Conservation (phyloP, 2,113 vertebrate species). For the Sceloporus undulatus region DNA sequence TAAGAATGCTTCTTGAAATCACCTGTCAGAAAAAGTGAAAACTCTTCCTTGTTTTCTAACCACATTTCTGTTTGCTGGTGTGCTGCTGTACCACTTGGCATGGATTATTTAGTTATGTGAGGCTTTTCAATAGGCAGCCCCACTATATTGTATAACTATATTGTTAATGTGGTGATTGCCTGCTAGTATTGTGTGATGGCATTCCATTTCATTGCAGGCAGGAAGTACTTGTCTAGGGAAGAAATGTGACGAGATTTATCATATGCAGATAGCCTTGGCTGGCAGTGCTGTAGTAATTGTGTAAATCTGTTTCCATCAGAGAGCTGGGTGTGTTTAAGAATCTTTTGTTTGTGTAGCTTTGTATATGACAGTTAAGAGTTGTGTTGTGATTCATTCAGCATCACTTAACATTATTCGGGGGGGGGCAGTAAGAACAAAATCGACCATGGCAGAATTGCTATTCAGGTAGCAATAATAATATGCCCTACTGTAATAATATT, state of each 20-base stretch:
- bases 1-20: conserved; percentile 18
- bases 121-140: background rate
- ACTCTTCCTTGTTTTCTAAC: conserved; percentile 5
- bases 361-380: background rate
- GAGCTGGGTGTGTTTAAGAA: background rate
- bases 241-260: background rate
- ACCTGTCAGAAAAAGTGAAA: conserved; percentile 4
- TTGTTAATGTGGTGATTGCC: background rate
- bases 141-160: background rate
- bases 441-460: background rate
- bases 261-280: too few relatives aligned
- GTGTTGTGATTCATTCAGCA: background rate
- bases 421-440: background rate
- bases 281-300: too few relatives aligned
- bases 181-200: background rate
- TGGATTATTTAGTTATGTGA: background rate
- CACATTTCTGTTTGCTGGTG: background rate
- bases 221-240: background rate
- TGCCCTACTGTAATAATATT: background rate
- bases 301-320: background rate
- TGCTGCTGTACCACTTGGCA: background rate
- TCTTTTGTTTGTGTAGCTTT: background rate
- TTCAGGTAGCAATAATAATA: background rate
- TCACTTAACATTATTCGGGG: background rate
- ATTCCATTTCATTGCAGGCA: background rate